Evolutionary conservation across 35 echinoderm and acorn worm species (phyloP).

Genomic region (Patiria miniata): DNA sequence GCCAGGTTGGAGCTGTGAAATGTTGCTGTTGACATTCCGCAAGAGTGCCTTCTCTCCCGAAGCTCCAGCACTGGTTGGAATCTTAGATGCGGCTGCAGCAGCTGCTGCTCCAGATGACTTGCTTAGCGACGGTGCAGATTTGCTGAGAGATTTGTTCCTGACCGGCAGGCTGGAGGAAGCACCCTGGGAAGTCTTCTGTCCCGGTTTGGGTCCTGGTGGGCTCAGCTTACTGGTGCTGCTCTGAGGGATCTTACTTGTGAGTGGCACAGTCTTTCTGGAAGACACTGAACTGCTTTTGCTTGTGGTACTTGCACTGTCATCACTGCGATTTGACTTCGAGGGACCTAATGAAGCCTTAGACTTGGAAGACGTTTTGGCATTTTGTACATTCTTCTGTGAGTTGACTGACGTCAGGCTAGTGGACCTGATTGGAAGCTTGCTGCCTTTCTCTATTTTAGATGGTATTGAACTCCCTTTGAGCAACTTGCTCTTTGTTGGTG

Average conservation of each 20-base stretch:
- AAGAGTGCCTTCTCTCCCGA: conserved; percentile 26
- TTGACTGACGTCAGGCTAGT: conserved; percentile 11
- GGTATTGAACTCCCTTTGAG: not conserved
- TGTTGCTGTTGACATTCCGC: conserved; percentile 67
- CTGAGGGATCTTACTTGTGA: conserved; percentile 75
- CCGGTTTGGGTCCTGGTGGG: conserved; percentile 6
- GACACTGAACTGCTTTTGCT: conserved; percentile 73
- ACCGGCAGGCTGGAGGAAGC: conserved; percentile 28
- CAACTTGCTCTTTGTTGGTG: not conserved
- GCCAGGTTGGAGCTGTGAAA: conserved; percentile 54
- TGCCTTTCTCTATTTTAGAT: not conserved
- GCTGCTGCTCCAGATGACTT: conserved; percentile 76
- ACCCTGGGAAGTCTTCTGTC: conserved; percentile 8
- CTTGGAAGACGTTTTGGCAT: conserved; percentile 54
- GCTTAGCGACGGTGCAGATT: conserved; percentile 75
- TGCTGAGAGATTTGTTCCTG: conserved; percentile 48
- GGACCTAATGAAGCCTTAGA: conserved; percentile 19
- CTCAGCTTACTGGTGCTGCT: conserved; percentile 27
- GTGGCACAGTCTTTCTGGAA: conserved; percentile 69
- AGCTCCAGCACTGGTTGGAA: conserved; percentile 44
- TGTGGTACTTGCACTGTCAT: conserved; percentile 69
- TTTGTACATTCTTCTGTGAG: conserved; percentile 19
- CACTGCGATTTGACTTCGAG: conserved; percentile 33
- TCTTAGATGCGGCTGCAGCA: conserved; percentile 53
- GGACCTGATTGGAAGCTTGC: conserved; percentile 4